Percentiles rank a stretch among this genome's conserved stretches.
These are phyloP conservation scores for Diplogasteroides magnus DNA, from an alignment of 1,140 invertebrate species.

Conservation along the genomic window DNA sequence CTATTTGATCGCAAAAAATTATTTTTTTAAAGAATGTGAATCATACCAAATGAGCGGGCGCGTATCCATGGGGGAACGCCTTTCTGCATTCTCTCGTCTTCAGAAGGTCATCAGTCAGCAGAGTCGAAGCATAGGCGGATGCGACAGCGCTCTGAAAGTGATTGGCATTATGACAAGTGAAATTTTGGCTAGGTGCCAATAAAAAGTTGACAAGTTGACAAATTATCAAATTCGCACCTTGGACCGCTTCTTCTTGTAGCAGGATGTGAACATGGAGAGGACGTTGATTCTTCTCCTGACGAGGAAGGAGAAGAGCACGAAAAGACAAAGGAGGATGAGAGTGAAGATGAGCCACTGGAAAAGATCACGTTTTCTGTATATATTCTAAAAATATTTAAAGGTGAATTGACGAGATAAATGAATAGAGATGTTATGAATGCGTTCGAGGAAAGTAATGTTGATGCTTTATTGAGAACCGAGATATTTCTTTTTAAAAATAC, in stretches of 20 bases:
- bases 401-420: too few relatives aligned
- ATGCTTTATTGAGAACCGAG: too few relatives aligned
- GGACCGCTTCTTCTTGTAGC: neutral
- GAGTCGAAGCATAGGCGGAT: neutral
- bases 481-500: too few relatives aligned
- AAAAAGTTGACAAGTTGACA: neutral
- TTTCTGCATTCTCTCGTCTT: too few relatives aligned
- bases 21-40: neutral
- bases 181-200: neutral
- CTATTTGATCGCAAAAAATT: neutral
- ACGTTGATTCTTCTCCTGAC: neutral
- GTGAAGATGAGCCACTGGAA: neutral
- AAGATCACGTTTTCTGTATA: too few relatives aligned
- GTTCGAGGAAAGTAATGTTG: too few relatives aligned
- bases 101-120: neutral
- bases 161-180: neutral
- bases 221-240: neutral
- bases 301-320: neutral
- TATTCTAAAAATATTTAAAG: too few relatives aligned
- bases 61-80: neutral
- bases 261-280: neutral
- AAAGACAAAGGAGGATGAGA: neutral
- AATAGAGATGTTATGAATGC: too few relatives aligned
- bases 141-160: too few relatives aligned
- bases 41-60: neutral